phyloP scores from a whole-genome alignment of 2,888 invertebrate genomes.

The Glyphotaelius pellucidus region DNA sequence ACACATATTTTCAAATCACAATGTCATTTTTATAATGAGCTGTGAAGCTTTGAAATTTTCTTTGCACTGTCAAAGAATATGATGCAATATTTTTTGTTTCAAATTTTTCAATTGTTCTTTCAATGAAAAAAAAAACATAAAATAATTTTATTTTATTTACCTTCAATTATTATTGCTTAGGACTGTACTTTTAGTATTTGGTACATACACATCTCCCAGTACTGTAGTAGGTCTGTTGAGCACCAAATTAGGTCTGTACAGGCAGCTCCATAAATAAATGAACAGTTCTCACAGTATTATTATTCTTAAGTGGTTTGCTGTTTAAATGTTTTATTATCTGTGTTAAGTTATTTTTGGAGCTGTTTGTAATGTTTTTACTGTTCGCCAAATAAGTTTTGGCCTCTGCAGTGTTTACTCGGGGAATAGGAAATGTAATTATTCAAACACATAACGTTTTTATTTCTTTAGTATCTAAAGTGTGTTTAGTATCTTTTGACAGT shows the following conservation, averaged over 20 bases:
- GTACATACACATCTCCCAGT: background rate
- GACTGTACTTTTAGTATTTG: background rate
- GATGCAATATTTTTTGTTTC: no score
- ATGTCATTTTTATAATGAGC: no score
- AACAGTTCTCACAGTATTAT: background rate
- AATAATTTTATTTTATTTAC: background rate
- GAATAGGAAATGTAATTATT: background rate
- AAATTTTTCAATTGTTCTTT: no score
- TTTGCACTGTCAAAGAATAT: no score
- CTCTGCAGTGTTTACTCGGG: background rate
- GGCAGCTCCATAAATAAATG: background rate
- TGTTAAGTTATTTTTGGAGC: background rate
- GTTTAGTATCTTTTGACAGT: no score
- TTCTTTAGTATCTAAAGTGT: no score
- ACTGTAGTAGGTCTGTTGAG: background rate
- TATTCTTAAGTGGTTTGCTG: background rate
- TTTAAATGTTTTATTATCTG: background rate
- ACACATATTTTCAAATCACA: no score
- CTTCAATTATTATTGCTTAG: background rate
- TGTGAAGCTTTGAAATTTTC: no score
- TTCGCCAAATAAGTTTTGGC: background rate
- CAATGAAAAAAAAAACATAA: no score
- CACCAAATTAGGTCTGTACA: background rate
- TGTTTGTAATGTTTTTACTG: background rate
- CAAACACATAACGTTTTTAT: no score